Evolutionary conservation across 2,888 invertebrate genomes (phyloP).

Genomic region (Diabrotica balteata): DNA sequence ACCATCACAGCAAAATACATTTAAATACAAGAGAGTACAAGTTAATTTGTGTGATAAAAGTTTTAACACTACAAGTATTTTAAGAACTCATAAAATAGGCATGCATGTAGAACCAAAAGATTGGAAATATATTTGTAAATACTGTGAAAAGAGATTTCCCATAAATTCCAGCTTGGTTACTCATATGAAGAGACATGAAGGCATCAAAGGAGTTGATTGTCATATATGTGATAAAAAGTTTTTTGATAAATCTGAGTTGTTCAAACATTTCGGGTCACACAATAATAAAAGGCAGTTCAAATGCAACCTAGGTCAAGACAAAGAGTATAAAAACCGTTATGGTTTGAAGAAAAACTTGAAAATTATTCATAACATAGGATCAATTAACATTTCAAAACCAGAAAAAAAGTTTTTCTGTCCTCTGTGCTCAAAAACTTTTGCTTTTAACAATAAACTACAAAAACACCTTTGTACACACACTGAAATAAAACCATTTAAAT

Average conservation of each 20-base stretch:
- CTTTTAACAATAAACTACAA: conserved; percentile 46
- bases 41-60: conserved; percentile 45
- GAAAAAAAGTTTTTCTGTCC: conserved; percentile 51
- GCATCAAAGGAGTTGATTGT: conserved; percentile 53
- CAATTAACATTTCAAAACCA: conserved; percentile 52
- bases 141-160: conserved; percentile 47
- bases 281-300: conserved; percentile 45
- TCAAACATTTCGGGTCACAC: conserved; percentile 46
- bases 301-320: conserved; percentile 44
- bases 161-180: conserved; percentile 46
- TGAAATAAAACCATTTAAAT: conserved; percentile 47
- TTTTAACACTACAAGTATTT: conserved; percentile 48
- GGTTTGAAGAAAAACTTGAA: conserved; percentile 48
- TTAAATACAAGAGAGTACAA: conserved; percentile 47
- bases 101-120: conserved; percentile 49
- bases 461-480: conserved; percentile 49
- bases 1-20: conserved; percentile 49
- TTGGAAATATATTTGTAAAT: conserved; percentile 48
- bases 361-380: conserved; percentile 45
- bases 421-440: conserved; percentile 47
- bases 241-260: conserved; percentile 47
- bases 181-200: conserved; percentile 46
- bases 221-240: conserved; percentile 56
- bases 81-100: conserved; percentile 47
- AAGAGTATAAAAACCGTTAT: conserved; percentile 48